Base-by-base conservation (phyloP, 2,797 vertebrate genomes). In the Enteromius paludinosus region DNA sequence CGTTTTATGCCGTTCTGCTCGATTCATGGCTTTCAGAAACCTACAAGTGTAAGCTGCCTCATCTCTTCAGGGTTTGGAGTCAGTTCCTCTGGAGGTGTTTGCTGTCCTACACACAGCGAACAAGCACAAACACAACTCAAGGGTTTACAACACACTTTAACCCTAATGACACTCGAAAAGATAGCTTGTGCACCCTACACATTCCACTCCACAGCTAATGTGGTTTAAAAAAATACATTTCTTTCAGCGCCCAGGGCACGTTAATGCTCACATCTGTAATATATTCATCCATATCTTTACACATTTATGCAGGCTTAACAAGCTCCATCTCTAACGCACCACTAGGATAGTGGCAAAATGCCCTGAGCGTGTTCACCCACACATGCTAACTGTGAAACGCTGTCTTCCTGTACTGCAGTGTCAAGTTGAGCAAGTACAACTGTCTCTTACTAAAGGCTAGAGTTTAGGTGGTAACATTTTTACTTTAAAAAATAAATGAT, bases 1-100 rank as follows among this genome's bases (percentile, higher is more conserved):
- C 91, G 88, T 93, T 95, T 93, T 94, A 95, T 93, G 92, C 93
- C 94, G 61, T 93, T 93, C 92, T 92, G 93, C 93, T 94, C 92
- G 92, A 95, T 93, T 93, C 92, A 65, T 82, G 47, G 45, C 62
- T 82, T 66, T 82, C 62, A 68, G 71, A 75, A 66, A 66, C 20
- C 92, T 93, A 91, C 93, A 93, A 94, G 92, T 94, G 93, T 94
- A 93, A 94, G 91, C 91, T 82, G 88, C 79, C 52, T 80, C 89
- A 91, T 90, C 90, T 83, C 78, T 49, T 56, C 43, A 62, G 47
- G 61, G 79, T 75, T 83, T 65, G 71, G 61, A 75, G 43, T 76
- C 75, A 17, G 59, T 81, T 84, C 71, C 62, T 79, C 69, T 65
- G 56, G 66, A 71, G 72, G 45, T 81, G 59, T 77, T 80, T 25